Base-by-base conservation (phyloP, 2,888 invertebrate genomes). In the Fabriciana adippe region DNA sequence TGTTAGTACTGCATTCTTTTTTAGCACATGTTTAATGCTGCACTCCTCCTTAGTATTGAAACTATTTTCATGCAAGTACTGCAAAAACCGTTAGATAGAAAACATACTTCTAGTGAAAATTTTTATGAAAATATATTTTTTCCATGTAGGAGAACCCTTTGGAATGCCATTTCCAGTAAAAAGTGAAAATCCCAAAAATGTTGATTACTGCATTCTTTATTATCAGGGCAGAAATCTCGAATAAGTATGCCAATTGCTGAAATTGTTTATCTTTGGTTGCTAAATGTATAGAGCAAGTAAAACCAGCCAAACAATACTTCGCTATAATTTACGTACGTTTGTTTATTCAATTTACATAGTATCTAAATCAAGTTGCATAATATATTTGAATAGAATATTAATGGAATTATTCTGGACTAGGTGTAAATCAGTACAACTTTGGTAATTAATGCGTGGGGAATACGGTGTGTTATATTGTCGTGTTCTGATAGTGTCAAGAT, bases 291-390 rank as follows among this genome's bases (percentile, higher is more conserved):
- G 60, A 50, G 47, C 48, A 48, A 61, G 51, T 48, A 14, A 50
- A 65, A 73, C 69, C 72, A 59, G 73, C 66, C 65, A 67, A 70
- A 67, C 69, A 71, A 57, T 68, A 62, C 68, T 69, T 69, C 68
- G 69, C 69, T 71, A 72, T 72, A 65, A 74, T 76, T 75, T 73
- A 75, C 71, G 55, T 67, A 67, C 74, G 51, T 61, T 71, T 72
- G 74, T 67, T 74, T 68, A 73, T 74, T 75, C 67, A 64, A 71
- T 74, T 74, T 68, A 67, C 67, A 70, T 71, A 64, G 67, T 61
- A 55, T 57, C 53, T 67, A 70, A 66, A 61, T 70, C 57, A 64
- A 64, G 55, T 67, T 67, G 48, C 70, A 47, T 50, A 70, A 70
- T 51, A 26, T 53, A 41, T 13, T 51, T 18, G 64, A 61, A 56